Conservation (phyloP, 2,888 invertebrate genomes). For the Drosophila colorata region DNA sequence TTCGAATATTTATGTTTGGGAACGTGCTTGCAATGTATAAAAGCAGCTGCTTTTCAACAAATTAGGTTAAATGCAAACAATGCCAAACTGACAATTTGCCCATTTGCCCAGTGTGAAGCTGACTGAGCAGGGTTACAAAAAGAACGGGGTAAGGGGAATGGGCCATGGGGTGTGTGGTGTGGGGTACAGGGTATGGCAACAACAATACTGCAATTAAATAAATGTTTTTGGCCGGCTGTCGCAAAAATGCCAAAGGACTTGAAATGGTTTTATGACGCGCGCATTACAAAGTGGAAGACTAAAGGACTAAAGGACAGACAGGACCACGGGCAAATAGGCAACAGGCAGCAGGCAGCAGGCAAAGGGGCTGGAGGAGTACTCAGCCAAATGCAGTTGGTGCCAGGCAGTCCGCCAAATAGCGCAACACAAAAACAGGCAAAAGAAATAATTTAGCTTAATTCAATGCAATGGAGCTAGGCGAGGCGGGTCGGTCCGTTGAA, state of each 20-base stretch:
- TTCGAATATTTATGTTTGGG: constrained; percentile 36
- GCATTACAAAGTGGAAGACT: constrained; percentile 26
- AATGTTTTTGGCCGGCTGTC: constrained; percentile 61
- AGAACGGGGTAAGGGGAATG: background rate
- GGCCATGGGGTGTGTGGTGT: background rate
- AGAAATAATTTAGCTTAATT: constrained; percentile 77
- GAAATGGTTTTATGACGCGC: constrained; percentile 58
- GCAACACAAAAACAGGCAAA: constrained; percentile 52
- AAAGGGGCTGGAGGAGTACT: constrained; percentile 11
- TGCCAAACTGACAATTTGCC: constrained; percentile 60
- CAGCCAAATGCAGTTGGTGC: constrained; percentile 71
- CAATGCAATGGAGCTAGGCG: constrained; percentile 44
- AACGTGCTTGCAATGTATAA: constrained; percentile 72
- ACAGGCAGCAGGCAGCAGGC: constrained; percentile 8
- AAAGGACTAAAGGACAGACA: constrained; percentile 3
- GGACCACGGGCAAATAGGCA: background rate
- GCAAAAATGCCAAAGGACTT: constrained; percentile 52
- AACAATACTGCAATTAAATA: constrained; percentile 66
- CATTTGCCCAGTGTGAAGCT: constrained; percentile 28
- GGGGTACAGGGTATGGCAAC: constrained; percentile 3
- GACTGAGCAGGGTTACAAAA: constrained; percentile 11
- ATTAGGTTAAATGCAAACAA: constrained; percentile 72
- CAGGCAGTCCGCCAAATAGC: constrained; percentile 56
- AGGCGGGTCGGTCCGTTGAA: background rate
- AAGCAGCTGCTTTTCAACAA: constrained; percentile 41